These are phyloP conservation scores for Oxyscelio sp. DNA, from an alignment of 2,888 invertebrate genomes.

Conservation along the genomic window DNA sequence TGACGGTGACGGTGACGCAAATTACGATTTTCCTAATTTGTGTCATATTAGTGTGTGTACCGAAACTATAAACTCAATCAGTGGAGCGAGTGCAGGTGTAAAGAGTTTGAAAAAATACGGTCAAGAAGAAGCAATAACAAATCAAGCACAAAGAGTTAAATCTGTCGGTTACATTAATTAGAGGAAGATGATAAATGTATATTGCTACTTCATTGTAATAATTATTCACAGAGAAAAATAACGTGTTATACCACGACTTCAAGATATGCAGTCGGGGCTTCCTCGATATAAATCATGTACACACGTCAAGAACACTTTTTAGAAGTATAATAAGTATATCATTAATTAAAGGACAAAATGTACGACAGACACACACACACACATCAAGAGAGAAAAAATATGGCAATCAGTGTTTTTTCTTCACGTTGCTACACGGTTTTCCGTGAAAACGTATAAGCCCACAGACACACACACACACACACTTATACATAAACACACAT, in stretches of 20 bases:
- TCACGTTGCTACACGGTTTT: slow-evolving; percentile 38
- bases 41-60: slow-evolving; percentile 42
- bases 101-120: slow-evolving; percentile 44
- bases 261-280: slow-evolving; percentile 77
- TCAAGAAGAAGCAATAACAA: too few relatives aligned
- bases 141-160: background rate
- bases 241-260: slow-evolving; percentile 77
- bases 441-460: slow-evolving; percentile 4
- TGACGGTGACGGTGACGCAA: too few relatives aligned
- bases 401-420: slow-evolving; percentile 41
- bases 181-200: slow-evolving; percentile 69
- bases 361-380: slow-evolving; percentile 29
- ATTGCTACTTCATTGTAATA: slow-evolving; percentile 77
- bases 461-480: background rate
- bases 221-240: slow-evolving; percentile 74
- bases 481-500: background rate
- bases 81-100: slow-evolving; percentile 37
- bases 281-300: slow-evolving; percentile 76
- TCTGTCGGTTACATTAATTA: slow-evolving; percentile 49
- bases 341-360: slow-evolving; percentile 62
- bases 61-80: slow-evolving; percentile 41
- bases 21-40: slow-evolving; percentile 49
- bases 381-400: slow-evolving; percentile 17
- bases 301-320: slow-evolving; percentile 74
- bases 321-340: slow-evolving; percentile 74